These are phyloP conservation scores for Hucho hucho DNA, from an alignment of 2,113 vertebrate species.

Conservation along the genomic window DNA sequence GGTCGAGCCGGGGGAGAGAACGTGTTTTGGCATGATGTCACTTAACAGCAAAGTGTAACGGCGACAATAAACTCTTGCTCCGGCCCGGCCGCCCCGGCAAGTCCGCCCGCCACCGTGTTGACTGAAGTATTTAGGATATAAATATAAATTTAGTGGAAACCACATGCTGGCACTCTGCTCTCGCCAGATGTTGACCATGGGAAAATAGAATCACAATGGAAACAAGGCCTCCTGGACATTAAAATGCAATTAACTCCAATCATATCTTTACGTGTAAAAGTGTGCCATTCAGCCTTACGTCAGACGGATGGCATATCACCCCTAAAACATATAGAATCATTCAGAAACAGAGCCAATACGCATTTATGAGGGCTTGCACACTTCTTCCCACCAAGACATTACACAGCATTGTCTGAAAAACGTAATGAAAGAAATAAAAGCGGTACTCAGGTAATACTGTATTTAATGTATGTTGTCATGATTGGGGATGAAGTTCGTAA, in stretches of 20 bases:
- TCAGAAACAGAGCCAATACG: conserved; percentile 14
- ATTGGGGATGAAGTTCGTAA: conserved; percentile 41
- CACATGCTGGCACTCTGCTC: conserved; percentile 58
- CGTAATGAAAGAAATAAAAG: background rate
- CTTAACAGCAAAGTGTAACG: conserved; percentile 61
- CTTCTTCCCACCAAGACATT: conserved; percentile 23
- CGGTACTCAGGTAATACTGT: conserved; percentile 21
- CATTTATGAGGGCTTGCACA: conserved; percentile 49
- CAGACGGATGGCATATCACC: conserved; percentile 49
- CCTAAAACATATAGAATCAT: conserved; percentile 34
- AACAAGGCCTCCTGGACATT: conserved; percentile 60
- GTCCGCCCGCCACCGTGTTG: conserved; percentile 50
- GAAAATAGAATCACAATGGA: conserved; percentile 45
- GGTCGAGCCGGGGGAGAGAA: conserved; percentile 20
- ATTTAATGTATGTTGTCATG: conserved; percentile 25
- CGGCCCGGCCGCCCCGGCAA: too few relatives aligned
- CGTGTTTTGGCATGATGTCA: conserved; percentile 72
- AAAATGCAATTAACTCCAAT: conserved; percentile 65
- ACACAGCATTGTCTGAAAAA: conserved; percentile 21
- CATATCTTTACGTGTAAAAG: conserved; percentile 61
- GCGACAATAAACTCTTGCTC: conserved; percentile 61
- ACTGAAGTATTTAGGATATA: conserved; percentile 61
- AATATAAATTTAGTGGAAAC: conserved; percentile 65
- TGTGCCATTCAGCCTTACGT: conserved; percentile 67
- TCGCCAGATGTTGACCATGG: conserved; percentile 61